phyloP scores from a whole-genome alignment of 2,888 invertebrate genomes.

The Meliscaeva auricollis region DNA sequence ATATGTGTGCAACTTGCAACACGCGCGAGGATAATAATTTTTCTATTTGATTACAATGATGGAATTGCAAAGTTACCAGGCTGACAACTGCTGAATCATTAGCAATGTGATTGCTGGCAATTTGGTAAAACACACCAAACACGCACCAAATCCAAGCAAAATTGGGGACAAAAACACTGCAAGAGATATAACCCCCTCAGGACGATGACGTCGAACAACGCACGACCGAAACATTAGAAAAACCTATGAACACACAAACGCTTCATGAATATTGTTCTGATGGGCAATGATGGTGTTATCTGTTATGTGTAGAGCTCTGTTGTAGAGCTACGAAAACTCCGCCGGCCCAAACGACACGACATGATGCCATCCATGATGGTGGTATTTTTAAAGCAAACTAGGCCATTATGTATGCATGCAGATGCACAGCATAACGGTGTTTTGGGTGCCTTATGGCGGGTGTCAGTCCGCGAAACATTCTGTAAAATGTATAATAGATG shows the following conservation, averaged over 20 bases:
- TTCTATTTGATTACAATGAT: conserved; percentile 48
- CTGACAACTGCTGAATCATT: conserved; percentile 56
- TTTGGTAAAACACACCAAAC: conserved; percentile 39
- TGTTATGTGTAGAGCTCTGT: too few species aligned
- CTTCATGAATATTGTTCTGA: conserved; percentile 31
- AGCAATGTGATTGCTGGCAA: conserved; percentile 50
- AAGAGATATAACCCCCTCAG: background rate
- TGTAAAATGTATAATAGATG: conserved; percentile 52
- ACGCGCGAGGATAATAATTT: background rate
- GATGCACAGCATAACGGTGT: conserved; percentile 20
- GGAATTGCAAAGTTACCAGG: conserved; percentile 17
- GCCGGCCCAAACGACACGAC: background rate
- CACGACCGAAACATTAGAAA: background rate
- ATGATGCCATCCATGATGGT: conserved; percentile 1
- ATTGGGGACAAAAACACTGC: conserved; percentile 1
- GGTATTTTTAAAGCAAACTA: conserved; percentile 61
- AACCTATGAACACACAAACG: background rate
- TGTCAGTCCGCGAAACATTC: conserved; percentile 45
- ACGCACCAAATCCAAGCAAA: conserved; percentile 26
- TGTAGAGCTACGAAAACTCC: background rate
- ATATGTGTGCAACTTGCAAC: background rate
- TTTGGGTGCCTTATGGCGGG: conserved; percentile 53
- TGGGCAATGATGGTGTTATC: background rate
- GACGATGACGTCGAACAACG: too few species aligned
- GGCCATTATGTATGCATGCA: conserved; percentile 56